Evolutionary conservation across 2,888 invertebrate species (phyloP).

Genomic region (Acronicta psi): DNA sequence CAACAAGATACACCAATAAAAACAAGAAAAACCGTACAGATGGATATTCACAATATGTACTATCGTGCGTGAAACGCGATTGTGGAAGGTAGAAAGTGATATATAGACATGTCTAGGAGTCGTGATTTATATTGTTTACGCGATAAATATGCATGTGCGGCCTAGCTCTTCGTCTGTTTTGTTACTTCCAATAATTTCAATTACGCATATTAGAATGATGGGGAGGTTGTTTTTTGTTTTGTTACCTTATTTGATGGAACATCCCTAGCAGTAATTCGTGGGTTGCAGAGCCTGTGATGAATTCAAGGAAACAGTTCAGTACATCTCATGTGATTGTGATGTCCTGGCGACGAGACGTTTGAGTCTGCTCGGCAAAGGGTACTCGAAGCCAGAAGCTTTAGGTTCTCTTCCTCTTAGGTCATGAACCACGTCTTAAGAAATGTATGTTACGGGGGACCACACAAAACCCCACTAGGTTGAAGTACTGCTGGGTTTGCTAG

Average conservation of each 20-base stretch:
- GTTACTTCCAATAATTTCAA: slow-evolving; percentile 17
- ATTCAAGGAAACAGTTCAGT: no score
- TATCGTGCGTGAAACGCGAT: slow-evolving; percentile 61
- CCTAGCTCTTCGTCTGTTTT: slow-evolving; percentile 4
- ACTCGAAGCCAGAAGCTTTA: no score
- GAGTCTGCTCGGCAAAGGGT: no score
- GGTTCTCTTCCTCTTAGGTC: no score
- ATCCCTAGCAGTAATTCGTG: not conserved
- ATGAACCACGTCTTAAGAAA: no score
- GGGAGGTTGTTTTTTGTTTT: not conserved
- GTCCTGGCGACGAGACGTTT: no score
- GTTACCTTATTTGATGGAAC: not conserved
- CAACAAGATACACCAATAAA: slow-evolving; percentile 30
- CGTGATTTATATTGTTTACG: slow-evolving; percentile 61
- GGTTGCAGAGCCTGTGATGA: no score
- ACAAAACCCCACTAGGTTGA: no score
- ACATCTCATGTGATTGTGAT: no score
- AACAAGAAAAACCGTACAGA: slow-evolving; percentile 36
- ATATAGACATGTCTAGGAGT: slow-evolving; percentile 57
- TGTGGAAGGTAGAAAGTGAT: slow-evolving; percentile 55
- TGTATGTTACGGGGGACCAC: no score
- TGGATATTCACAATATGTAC: slow-evolving; percentile 51
- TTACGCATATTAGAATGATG: slow-evolving; percentile 8
- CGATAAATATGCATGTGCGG: slow-evolving; percentile 45
- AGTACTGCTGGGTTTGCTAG: no score